Base-by-base conservation (phyloP, 2,888 invertebrate species). In the Cantharis rustica region DNA sequence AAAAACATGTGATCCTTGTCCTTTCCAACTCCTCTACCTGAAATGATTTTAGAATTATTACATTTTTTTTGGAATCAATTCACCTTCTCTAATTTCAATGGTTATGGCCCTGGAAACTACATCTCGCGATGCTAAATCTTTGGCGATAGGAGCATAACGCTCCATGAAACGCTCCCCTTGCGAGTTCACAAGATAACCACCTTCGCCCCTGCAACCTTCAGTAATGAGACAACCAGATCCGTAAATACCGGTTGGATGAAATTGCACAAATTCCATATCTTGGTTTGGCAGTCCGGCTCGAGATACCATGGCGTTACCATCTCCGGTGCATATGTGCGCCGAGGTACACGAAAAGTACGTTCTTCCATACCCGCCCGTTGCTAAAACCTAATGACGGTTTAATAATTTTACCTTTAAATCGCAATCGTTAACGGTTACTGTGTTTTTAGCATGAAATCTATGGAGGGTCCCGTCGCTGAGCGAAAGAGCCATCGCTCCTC, bases 101-200 rank as follows among this genome's bases (percentile, higher is more conserved):
- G 99, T 99, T 95, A 98, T 99, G 23, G 98, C 94, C 71, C 99
- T 91, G 1, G 98, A 98, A 10, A 99, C 99, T 27, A 99, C 99
- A 89, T 99, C 99, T 75, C 99, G 93, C 15, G 98, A 98, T 31
- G 99, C 99, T 79, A 99, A 91, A 90, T 99, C 99, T 90, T 99
- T 99, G n/a, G 99, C 99, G 16, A 96, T 96, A 0, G 99, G 99
- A 3, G 99, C 99, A 89, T 99, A 99, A 71, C 98, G 92, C 89
- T 98, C 98, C 98, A 99, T 99, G 88, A 98, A 99, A 71, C 99
- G 92, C 89, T 99, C 99, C 72, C 99, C 99, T 88, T 98, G 94
- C 17, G 95, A 94, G 89, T 99, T 99, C 73, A 99, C 93, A 13
- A 99, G 91, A 89, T 95, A 99, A n/a, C 99, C 99, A 78, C 99